phyloP scores from a whole-genome alignment of 2,797 vertebrate species.

The Artibeus lituratus region DNA sequence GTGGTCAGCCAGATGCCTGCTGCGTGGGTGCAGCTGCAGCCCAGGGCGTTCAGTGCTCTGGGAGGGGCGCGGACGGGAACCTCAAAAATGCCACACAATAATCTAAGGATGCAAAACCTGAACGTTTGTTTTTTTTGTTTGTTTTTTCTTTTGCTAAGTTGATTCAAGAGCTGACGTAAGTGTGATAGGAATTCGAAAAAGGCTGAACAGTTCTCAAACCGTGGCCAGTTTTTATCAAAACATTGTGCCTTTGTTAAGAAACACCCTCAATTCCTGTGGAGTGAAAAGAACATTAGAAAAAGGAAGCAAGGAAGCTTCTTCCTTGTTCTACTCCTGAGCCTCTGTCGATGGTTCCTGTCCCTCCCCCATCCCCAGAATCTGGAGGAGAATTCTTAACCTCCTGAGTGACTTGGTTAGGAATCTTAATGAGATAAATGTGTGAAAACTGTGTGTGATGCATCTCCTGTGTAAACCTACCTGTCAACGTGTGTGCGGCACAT shows the following conservation, averaged over 20 bases:
- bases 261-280: background rate
- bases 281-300: background rate
- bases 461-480: background rate
- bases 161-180: background rate
- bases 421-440: background rate
- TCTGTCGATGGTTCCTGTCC: background rate
- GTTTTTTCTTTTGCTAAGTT: background rate
- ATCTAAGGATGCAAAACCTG: background rate
- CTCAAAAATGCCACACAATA: background rate
- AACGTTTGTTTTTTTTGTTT: no score
- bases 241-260: background rate
- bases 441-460: background rate
- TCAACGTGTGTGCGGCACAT: background rate
- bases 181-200: background rate
- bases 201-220: background rate
- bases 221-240: background rate
- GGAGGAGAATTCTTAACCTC: background rate
- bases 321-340: background rate
- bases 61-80: background rate
- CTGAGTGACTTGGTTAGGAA: background rate
- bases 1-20: background rate
- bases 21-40: fast-evolving
- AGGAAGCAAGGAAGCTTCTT: background rate
- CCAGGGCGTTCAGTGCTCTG: background rate
- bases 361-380: background rate